phyloP scores from a whole-genome alignment of 2,888 invertebrate species.

The Trissolcus japonicus region DNA sequence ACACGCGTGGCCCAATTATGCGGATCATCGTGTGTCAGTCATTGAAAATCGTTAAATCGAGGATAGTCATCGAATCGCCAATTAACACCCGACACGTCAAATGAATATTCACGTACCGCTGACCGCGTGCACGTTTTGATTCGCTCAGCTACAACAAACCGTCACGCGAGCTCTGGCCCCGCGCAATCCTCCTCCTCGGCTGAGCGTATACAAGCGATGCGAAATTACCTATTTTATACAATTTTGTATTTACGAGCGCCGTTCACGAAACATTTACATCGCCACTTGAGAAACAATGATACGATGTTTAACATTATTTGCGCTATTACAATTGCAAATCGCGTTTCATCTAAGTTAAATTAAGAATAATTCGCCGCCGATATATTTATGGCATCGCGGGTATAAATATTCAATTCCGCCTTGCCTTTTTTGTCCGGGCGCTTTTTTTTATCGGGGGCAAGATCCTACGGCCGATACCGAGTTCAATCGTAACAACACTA shows the following conservation, averaged over 20 bases:
- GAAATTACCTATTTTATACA: conserved; percentile 58
- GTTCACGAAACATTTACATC: conserved; percentile 58
- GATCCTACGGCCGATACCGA: conserved; percentile 45
- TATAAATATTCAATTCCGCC: conserved; percentile 54
- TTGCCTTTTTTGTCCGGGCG: conserved; percentile 14
- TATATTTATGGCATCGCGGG: conserved; percentile 52
- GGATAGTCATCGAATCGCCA: conserved; percentile 74
- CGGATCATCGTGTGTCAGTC: conserved; percentile 63
- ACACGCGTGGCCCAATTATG: conserved; percentile 37
- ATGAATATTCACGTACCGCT: conserved; percentile 71
- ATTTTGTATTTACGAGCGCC: conserved; percentile 57
- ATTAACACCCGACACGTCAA: conserved; percentile 68
- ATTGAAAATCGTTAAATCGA: conserved; percentile 75
- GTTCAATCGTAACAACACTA: conserved; percentile 34
- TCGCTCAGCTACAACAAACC: conserved; percentile 64
- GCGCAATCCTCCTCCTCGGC: conserved; percentile 47
- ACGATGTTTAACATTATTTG: conserved; percentile 52
- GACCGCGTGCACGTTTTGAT: conserved; percentile 57
- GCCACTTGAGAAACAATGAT: conserved; percentile 55
- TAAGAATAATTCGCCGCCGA: conserved; percentile 50
- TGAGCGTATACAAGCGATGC: conserved; percentile 40
- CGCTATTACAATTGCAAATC: conserved; percentile 55
- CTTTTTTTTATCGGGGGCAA: conserved; percentile 21
- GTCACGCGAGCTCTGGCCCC: conserved; percentile 66
- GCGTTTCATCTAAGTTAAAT: conserved; percentile 48